Percentiles rank a stretch among this genome's conserved stretches.
Evolutionary conservation across 1,140 invertebrate genomes (phyloP).

Genomic region (Paraescarpia echinospica): DNA sequence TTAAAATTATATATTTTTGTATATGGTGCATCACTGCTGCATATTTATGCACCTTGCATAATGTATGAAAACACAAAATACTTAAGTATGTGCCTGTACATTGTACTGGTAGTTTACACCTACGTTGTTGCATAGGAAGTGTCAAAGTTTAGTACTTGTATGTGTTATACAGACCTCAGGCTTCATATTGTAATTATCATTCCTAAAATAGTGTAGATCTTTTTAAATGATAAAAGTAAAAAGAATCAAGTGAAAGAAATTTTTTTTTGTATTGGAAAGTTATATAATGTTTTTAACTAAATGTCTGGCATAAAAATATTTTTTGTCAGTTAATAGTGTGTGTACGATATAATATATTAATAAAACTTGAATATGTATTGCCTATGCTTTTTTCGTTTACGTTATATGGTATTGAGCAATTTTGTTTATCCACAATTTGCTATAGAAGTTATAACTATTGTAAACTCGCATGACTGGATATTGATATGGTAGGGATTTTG

Average conservation of each 20-base stretch:
- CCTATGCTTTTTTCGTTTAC: neutral
- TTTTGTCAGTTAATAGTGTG: neutral
- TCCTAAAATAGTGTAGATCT: neutral
- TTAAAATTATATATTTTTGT: neutral
- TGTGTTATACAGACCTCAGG: neutral
- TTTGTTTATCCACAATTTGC: neutral
- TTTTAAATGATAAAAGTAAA: neutral
- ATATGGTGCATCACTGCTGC: neutral
- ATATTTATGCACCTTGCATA: neutral
- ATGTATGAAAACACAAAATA: neutral
- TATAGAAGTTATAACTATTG: neutral
- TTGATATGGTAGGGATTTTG: too few species aligned
- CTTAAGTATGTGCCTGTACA: neutral
- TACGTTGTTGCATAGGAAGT: neutral
- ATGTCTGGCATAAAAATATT: neutral
- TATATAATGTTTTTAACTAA: neutral
- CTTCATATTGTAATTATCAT: neutral
- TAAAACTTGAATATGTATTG: neutral
- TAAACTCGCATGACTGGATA: neutral
- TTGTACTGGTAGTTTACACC: neutral
- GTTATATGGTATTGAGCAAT: neutral
- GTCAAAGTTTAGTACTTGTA: neutral
- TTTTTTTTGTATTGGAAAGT: neutral
- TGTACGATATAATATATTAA: neutral
- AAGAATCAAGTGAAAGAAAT: neutral